phyloP scores from a whole-genome alignment of 2,888 invertebrate species.

The Pinctada fucata region DNA sequence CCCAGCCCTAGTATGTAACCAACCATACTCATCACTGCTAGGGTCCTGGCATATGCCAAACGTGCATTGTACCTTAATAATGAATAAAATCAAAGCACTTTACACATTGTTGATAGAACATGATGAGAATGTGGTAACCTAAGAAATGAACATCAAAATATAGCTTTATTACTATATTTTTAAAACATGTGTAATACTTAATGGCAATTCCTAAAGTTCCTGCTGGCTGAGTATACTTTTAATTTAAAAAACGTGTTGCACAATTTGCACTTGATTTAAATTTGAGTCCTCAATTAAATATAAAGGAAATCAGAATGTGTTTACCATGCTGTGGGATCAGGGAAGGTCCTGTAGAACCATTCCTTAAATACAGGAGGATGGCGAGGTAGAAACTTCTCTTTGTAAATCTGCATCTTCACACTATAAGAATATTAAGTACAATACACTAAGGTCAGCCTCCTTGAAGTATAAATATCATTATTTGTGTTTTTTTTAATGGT shows the following conservation, averaged over 20 bases:
- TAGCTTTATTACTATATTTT: too few species aligned
- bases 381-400: conserved; percentile 81
- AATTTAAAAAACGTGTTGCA: too few species aligned
- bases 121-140: not conserved
- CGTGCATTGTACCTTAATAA: conserved; percentile 90
- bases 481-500: too few species aligned
- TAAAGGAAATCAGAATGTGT: too few species aligned
- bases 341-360: conserved; percentile 93
- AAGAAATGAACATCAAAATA: too few species aligned
- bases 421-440: conserved; percentile 61
- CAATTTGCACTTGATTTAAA: too few species aligned
- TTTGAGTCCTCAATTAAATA: too few species aligned
- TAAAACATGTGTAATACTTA: too few species aligned
- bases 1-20: conserved; percentile 78
- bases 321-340: conserved; percentile 92
- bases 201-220: too few species aligned
- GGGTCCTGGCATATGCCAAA: conserved; percentile 91
- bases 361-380: conserved; percentile 91
- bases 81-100: not conserved
- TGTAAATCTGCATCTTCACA: conserved; percentile 68
- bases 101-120: not conserved
- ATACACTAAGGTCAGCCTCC: too few species aligned
- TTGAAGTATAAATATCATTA: too few species aligned
- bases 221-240: too few species aligned
- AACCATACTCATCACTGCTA: conserved; percentile 93